Conservation (phyloP, 2,888 invertebrate genomes). For the Arge pagana region DNA sequence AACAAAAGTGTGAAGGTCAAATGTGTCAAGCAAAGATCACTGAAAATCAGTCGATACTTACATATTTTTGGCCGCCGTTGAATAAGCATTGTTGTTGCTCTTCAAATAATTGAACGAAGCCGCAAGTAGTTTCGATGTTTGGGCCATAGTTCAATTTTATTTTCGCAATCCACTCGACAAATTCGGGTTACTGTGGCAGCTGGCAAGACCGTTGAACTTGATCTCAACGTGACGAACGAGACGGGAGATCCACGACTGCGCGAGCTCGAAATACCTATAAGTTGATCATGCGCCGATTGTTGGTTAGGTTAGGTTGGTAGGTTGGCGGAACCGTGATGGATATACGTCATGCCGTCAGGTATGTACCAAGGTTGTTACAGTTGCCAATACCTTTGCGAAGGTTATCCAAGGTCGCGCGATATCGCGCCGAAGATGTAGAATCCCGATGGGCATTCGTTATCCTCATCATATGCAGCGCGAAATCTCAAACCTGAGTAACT, state of each 20-base stretch:
- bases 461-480: no score
- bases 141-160: conserved; percentile 2
- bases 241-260: no score
- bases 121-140: conserved; percentile 6
- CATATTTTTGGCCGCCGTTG: conserved; percentile 10
- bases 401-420: conserved; percentile 17
- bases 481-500: no score
- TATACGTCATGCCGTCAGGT: no score
- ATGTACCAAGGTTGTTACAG: no score
- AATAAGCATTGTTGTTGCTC: conserved; percentile 13
- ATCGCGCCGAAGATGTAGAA: no score
- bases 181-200: neutral
- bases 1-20: conserved; percentile 15
- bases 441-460: no score
- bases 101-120: conserved; percentile 16
- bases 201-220: conserved; percentile 9
- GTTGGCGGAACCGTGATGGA: no score
- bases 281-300: conserved; percentile 19
- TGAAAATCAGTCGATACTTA: conserved; percentile 1
- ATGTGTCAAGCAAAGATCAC: neutral
- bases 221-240: no score
- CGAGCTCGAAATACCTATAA: no score
- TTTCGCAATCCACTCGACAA: neutral
- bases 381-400: neutral
- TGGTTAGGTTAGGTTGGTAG: no score